Percentiles rank a stretch among this genome's conserved stretches.
Evolutionary conservation across 2,113 vertebrate species (phyloP).

Genomic region (Isurus oxyrinchus): DNA sequence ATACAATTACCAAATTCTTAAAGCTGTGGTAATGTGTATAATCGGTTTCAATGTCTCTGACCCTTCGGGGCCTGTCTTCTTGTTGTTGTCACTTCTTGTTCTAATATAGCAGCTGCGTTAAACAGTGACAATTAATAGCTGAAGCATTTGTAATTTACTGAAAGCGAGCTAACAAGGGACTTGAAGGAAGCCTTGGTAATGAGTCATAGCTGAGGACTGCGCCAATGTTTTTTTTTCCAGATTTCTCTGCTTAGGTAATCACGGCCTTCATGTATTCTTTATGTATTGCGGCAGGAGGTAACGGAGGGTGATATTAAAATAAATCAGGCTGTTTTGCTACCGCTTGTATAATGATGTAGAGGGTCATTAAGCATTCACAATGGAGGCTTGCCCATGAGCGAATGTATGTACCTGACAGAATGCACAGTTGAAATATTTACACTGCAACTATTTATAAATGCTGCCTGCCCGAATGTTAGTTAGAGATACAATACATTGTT

Average conservation of each 20-base stretch:
- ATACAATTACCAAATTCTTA: background rate
- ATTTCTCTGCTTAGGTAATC: constrained; percentile 21
- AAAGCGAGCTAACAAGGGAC: background rate
- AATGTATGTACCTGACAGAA: background rate
- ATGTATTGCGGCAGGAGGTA: constrained; percentile 23
- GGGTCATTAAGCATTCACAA: constrained; percentile 26
- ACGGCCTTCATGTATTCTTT: constrained; percentile 33
- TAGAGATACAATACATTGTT: background rate
- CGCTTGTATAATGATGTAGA: background rate
- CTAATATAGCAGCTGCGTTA: background rate
- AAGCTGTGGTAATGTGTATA: background rate
- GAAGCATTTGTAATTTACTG: too few species aligned
- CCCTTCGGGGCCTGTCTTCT: background rate
- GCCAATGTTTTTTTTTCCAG: background rate
- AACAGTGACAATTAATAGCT: background rate
- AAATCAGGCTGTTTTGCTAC: constrained; percentile 10
- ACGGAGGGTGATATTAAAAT: constrained; percentile 27
- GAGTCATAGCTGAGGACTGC: background rate
- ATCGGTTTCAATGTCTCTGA: background rate
- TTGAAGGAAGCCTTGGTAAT: background rate
- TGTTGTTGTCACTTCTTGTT: constrained; percentile 10
- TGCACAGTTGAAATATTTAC: background rate
- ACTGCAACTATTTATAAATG: background rate
- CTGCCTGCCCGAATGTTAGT: background rate
- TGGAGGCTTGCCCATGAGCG: background rate